These are phyloP conservation scores for Clunio marinus DNA, from an alignment of 2,888 invertebrate genomes.

Conservation along the genomic window DNA sequence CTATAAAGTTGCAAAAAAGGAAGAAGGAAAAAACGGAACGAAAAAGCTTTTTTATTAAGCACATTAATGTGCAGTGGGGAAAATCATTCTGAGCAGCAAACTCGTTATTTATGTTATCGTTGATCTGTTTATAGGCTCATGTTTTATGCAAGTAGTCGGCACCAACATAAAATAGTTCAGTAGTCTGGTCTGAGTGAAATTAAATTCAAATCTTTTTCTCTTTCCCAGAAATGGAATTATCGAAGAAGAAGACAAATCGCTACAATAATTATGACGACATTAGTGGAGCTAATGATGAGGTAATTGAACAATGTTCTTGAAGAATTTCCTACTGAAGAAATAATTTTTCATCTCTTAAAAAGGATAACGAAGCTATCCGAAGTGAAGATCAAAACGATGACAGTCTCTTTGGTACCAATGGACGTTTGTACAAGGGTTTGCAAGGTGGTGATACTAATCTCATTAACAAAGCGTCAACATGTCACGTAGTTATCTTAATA, in stretches of 20 bases:
- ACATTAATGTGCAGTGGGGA: too few species aligned
- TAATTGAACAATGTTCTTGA: slow-evolving; percentile 30
- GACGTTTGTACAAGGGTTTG: slow-evolving; percentile 25
- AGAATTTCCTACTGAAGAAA: not conserved
- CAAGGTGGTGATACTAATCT: slow-evolving; percentile 13
- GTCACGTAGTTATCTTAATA: slow-evolving; percentile 14
- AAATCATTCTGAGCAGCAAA: not conserved
- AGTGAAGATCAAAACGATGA: slow-evolving; percentile 36
- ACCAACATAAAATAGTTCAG: not conserved
- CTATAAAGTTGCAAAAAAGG: not conserved
- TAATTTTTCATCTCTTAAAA: not conserved
- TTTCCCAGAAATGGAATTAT: slow-evolving; percentile 33
- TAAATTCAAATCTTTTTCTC: not conserved
- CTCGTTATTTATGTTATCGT: slow-evolving; percentile 36
- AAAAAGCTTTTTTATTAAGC: not conserved
- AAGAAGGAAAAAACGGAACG: not conserved
- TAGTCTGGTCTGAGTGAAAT: not conserved
- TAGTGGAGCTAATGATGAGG: slow-evolving; percentile 33
- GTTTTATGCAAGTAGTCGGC: slow-evolving; percentile 20
- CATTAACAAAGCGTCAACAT: slow-evolving; percentile 13
- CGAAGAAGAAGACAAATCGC: slow-evolving; percentile 31
- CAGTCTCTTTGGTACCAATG: slow-evolving; percentile 29
- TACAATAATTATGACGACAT: slow-evolving; percentile 33
- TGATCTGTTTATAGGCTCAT: slow-evolving; percentile 39
- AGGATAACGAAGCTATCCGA: slow-evolving; percentile 37